Percentiles rank a stretch among this genome's conserved stretches.
Evolutionary conservation across 2,113 vertebrate genomes (phyloP).

Genomic region (Cairina moschata): DNA sequence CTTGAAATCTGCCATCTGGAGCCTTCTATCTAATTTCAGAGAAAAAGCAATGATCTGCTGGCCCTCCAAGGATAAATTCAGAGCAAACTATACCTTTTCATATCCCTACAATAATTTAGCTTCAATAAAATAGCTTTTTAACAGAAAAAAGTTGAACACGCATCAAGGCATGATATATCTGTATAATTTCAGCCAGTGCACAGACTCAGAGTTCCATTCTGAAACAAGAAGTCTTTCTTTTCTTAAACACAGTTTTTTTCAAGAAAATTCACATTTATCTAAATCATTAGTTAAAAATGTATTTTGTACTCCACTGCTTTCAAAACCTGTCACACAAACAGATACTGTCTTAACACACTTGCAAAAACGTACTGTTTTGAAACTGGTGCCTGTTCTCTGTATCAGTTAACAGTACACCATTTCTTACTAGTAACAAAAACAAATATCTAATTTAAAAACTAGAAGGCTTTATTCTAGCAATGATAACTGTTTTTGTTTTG

Average conservation of each 20-base stretch:
- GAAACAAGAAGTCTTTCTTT: not conserved
- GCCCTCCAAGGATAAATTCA: slow-evolving; percentile 62
- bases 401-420: not conserved
- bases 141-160: not conserved
- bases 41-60: slow-evolving; percentile 59
- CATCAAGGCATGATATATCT: slow-evolving; percentile 45
- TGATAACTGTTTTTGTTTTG: not conserved
- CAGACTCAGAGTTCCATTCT: not conserved
- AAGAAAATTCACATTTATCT: not conserved
- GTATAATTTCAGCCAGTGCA: slow-evolving; percentile 40
- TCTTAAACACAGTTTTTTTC: not conserved
- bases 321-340: not conserved
- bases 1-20: slow-evolving; percentile 66
- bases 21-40: slow-evolving; percentile 63
- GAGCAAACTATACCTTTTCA: slow-evolving; percentile 46
- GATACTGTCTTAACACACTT: not conserved
- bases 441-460: not conserved
- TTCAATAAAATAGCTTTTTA: slow-evolving; percentile 59
- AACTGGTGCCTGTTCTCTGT: not conserved
- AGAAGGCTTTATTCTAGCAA: not conserved
- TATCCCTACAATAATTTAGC: slow-evolving; percentile 48
- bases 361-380: not conserved
- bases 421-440: not conserved
- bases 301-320: not conserved
- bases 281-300: not conserved